These are phyloP conservation scores for Ptilonorhynchus violaceus DNA, from an alignment of 2,113 vertebrate genomes.

Conservation along the genomic window DNA sequence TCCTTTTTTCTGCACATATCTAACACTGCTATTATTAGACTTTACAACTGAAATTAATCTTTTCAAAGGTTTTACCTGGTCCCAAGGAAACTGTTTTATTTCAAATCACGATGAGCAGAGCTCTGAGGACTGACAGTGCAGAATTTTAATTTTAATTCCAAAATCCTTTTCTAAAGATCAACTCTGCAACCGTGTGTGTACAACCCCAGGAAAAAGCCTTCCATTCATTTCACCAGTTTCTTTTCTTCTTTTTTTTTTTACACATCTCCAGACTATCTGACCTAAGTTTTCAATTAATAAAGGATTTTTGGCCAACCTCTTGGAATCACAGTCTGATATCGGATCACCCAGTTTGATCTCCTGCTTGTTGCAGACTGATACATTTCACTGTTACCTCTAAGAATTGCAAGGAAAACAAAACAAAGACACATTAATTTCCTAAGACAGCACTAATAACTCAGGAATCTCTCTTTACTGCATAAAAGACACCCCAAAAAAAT, in stretches of 20 bases:
- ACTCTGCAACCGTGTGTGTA: background rate
- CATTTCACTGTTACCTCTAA: background rate
- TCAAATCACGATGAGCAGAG: background rate
- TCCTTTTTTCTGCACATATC: background rate
- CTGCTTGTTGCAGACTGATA: background rate
- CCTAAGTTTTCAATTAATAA: background rate
- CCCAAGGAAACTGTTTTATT: slow-evolving; percentile 5
- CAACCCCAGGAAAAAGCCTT: background rate
- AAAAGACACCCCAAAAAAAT: background rate
- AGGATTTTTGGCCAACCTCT: background rate
- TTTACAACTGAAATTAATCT: slow-evolving; percentile 30
- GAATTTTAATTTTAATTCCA: slow-evolving; percentile 12
- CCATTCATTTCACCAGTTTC: background rate
- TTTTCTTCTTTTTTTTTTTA: background rate
- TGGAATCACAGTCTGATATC: background rate
- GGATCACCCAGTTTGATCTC: background rate
- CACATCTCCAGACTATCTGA: background rate
- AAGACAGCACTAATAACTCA: background rate
- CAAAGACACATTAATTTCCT: background rate
- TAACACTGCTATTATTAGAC: slow-evolving; percentile 24
- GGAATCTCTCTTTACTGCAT: accelerated
- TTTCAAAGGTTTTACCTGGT: background rate
- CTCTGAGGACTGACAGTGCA: background rate
- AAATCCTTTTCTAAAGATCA: background rate
- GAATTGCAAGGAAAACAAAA: background rate